Evolutionary conservation across 2,113 vertebrate genomes (phyloP), one percentile per base, ranked within the genome.

Genomic region (Salvator merianae): DNA sequence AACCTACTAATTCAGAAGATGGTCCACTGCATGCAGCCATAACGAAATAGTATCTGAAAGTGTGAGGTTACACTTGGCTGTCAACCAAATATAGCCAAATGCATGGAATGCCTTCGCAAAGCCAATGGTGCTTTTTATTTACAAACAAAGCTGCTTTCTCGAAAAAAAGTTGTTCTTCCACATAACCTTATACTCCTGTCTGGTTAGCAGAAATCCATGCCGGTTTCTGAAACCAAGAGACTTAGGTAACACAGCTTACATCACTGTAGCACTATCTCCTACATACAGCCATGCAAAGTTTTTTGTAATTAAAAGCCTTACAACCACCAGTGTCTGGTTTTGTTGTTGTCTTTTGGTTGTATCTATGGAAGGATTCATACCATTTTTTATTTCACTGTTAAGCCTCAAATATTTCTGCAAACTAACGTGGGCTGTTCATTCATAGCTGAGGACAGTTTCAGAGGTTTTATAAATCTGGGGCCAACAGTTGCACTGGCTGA

Each of bases 1-100:
- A 87, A 81, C 86, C 36, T 2, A 84, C 77, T 90, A 77, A 84
- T 91, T 85, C 89, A 86, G 90, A 66, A 2, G 28, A 62, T n/a
- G 86, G 81, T 86, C 63, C 16, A 81, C 81, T 90, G 93, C 94
- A 95, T 93, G 94, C 88, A 90, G 90, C 88, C 87, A 79, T 87
- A 81, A 3, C 81, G 83, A 90, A 91, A 82, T 81, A 75, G 0
- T 84, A 84, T 38, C 83, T 63, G 34, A 91, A 86, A 0, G 0
- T 92, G 83, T 83, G 85, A 85, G 2, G 36, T 86, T 87, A 82
- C 88, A 50, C 76, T 63, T 77, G 83, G 90, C 79, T 68, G 34
- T 2, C 85, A 87, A 81, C 87, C 83, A 90, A 87, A n/a, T 79
- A 89, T 68, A 84, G 65, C 85, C 88, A 78, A n/a, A 84, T 79